A percentile compares a stretch with the other conserved stretches of the same genome.
phyloP scores from a whole-genome alignment of 2,113 vertebrate genomes.

The Daubentonia madagascariensis region DNA sequence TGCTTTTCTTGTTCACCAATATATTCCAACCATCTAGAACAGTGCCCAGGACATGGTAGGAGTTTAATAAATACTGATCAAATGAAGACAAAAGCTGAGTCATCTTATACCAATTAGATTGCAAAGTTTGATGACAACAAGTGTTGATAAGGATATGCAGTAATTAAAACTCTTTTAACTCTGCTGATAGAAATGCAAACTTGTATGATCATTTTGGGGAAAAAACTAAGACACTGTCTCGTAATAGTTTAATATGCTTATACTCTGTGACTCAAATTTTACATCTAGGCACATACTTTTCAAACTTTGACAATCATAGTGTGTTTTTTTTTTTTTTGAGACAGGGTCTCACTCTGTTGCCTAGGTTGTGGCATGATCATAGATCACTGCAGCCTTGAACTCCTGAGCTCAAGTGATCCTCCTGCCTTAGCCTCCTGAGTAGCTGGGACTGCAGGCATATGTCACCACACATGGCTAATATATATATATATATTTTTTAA shows the following conservation, averaged over 20 bases:
- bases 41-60: background rate
- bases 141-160: background rate
- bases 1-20: background rate
- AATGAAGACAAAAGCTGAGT: background rate
- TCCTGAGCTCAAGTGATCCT: no score
- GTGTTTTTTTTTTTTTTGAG: no score
- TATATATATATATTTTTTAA: no score
- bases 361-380: no score
- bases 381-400: no score
- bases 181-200: background rate
- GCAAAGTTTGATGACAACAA: background rate
- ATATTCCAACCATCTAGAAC: background rate
- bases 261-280: background rate
- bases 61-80: background rate
- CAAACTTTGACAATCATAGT: background rate
- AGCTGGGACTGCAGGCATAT: no score
- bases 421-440: no score
- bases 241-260: background rate
- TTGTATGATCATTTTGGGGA: background rate
- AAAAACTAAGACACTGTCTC: background rate
- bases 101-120: background rate
- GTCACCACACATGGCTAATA: no score
- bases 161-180: background rate
- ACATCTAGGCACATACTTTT: background rate
- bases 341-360: no score